Conservation (phyloP, 2,888 invertebrate species). For the Taenaris catops region DNA sequence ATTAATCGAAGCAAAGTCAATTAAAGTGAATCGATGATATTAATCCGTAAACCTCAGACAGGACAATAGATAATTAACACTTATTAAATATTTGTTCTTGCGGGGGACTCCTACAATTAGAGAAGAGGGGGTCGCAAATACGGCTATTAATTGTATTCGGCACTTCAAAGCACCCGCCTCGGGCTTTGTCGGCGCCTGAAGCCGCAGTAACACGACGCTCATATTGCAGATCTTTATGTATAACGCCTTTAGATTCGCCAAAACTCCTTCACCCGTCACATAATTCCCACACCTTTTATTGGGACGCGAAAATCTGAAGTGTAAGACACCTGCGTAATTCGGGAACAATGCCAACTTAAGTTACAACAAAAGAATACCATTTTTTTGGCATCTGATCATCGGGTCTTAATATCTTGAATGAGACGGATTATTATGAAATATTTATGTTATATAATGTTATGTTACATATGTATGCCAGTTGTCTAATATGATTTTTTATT, state of each 20-base stretch:
- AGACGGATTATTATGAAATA: no score
- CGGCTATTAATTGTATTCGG: slow-evolving; percentile 79
- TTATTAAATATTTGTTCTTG: slow-evolving; percentile 76
- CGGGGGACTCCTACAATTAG: slow-evolving; percentile 59
- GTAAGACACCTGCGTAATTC: slow-evolving; percentile 37
- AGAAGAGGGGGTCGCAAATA: slow-evolving; percentile 62
- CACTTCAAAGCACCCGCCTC: slow-evolving; percentile 66
- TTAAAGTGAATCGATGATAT: slow-evolving; percentile 22
- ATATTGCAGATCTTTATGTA: slow-evolving; percentile 39
- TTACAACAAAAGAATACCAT: slow-evolving; percentile 34
- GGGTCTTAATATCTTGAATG: no score
- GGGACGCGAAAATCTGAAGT: slow-evolving; percentile 20
- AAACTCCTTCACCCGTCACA: slow-evolving; percentile 36
- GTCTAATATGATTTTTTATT: no score
- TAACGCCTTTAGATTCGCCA: slow-evolving; percentile 33
- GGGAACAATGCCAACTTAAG: slow-evolving; percentile 34
- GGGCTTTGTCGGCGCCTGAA: slow-evolving; percentile 65
- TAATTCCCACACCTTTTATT: slow-evolving; percentile 43
- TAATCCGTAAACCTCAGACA: slow-evolving; percentile 50
- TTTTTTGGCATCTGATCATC: no score
- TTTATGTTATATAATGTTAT: no score
- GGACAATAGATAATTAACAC: slow-evolving; percentile 73
- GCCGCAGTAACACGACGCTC: slow-evolving; percentile 59
- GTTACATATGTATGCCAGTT: no score
- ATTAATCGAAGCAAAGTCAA: slow-evolving; percentile 4